A percentile compares a stretch with the other conserved stretches of the same genome.
Evolutionary conservation across 2,797 vertebrate genomes (phyloP).

Genomic region (Bufotes viridis): DNA sequence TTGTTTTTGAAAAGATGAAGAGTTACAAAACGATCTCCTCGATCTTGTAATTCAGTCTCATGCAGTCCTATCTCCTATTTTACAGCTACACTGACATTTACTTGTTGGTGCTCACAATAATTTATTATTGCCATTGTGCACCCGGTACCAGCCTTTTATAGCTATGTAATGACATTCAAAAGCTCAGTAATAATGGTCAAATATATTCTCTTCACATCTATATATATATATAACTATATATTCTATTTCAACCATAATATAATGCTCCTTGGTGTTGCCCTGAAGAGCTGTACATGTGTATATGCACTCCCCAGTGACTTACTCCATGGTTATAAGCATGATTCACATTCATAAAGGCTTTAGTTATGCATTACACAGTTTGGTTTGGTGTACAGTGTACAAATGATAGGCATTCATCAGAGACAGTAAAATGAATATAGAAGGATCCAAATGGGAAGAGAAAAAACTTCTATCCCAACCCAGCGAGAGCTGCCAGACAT

Average conservation of each 20-base stretch:
- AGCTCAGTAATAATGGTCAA: neutral
- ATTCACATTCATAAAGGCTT: neutral
- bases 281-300: neutral
- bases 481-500: no score
- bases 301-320: neutral
- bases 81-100: conserved; percentile 3
- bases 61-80: neutral
- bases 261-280: neutral
- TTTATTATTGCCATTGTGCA: neutral
- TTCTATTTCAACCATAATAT: neutral
- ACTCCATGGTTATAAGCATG: neutral
- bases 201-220: neutral
- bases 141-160: neutral
- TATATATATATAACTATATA: no score
- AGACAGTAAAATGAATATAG: no score
- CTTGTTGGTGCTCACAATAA: neutral
- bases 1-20: conserved; percentile 8
- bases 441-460: no score
- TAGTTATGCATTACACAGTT: neutral
- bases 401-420: no score
- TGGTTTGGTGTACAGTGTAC: no score
- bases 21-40: neutral
- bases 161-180: neutral
- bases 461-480: no score
- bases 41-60: neutral